Evolutionary conservation across 2,113 vertebrate genomes (phyloP).

Genomic region (Merops nubicus): DNA sequence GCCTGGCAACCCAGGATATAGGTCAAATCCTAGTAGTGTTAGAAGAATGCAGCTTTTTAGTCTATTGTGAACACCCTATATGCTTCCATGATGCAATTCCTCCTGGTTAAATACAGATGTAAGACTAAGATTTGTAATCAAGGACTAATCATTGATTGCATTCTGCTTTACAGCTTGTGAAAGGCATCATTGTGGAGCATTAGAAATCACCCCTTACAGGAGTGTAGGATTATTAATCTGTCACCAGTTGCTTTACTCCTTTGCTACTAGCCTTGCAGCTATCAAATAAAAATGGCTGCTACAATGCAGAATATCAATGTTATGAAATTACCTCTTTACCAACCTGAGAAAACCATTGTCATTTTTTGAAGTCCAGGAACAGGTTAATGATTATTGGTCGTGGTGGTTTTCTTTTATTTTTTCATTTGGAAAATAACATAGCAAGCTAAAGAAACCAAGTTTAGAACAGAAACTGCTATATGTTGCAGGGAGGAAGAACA

Average conservation of each 20-base stretch:
- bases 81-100: slow-evolving; percentile 20
- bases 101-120: slow-evolving; percentile 55
- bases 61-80: neutral
- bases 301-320: neutral
- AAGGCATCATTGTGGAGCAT: slow-evolving; percentile 63
- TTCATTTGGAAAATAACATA: neutral
- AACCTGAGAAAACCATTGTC: neutral
- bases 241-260: slow-evolving; percentile 37
- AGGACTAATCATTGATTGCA: slow-evolving; percentile 44
- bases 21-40: slow-evolving; percentile 35
- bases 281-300: neutral
- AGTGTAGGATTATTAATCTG: slow-evolving; percentile 64
- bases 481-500: neutral
- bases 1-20: slow-evolving; percentile 39
- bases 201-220: slow-evolving; percentile 37
- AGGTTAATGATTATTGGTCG: neutral
- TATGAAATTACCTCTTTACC: neutral
- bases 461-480: neutral
- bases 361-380: neutral
- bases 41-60: slow-evolving; percentile 21
- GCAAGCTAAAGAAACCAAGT: neutral
- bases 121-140: slow-evolving; percentile 57
- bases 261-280: slow-evolving; percentile 7
- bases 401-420: neutral
- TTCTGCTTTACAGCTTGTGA: slow-evolving; percentile 64